Evolutionary conservation across 2,113 vertebrate species (phyloP).

Genomic region (Microtus pennsylvanicus): DNA sequence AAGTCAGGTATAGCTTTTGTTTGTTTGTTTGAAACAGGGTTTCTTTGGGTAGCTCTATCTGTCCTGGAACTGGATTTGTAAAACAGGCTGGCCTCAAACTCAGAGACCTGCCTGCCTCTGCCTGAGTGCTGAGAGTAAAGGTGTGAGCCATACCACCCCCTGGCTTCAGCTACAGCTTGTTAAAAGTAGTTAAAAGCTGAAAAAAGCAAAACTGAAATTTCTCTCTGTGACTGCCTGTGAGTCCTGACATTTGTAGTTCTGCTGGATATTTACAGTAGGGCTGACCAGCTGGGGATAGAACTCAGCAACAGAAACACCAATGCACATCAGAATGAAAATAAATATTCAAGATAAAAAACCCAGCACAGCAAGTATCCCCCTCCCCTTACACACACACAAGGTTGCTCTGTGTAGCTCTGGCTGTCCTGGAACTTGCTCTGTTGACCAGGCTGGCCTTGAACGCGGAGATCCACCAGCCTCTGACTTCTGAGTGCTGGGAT

Average conservation of each 20-base stretch:
- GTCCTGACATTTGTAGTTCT: too few relatives aligned
- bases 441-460: too few relatives aligned
- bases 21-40: not conserved
- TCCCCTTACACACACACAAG: too few relatives aligned
- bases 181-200: constrained; percentile 35
- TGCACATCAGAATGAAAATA: too few relatives aligned
- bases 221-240: not conserved
- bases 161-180: not conserved
- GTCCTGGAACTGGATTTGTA: not conserved
- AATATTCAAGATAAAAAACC: too few relatives aligned
- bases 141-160: not conserved
- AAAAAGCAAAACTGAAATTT: constrained; percentile 25
- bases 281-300: not conserved
- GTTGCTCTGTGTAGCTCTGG: too few relatives aligned
- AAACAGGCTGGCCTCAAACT: not conserved
- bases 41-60: not conserved
- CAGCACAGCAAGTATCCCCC: too few relatives aligned
- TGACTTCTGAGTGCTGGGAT: too few relatives aligned
- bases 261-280: constrained; percentile 7
- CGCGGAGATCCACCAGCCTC: too few relatives aligned
- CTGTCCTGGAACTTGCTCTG: too few relatives aligned
- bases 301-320: not conserved
- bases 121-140: not conserved
- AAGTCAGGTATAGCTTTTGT: constrained; percentile 8
- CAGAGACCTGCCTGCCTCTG: not conserved